phyloP scores from a whole-genome alignment of 2,797 vertebrate species.

The Sebastes itinus region DNA sequence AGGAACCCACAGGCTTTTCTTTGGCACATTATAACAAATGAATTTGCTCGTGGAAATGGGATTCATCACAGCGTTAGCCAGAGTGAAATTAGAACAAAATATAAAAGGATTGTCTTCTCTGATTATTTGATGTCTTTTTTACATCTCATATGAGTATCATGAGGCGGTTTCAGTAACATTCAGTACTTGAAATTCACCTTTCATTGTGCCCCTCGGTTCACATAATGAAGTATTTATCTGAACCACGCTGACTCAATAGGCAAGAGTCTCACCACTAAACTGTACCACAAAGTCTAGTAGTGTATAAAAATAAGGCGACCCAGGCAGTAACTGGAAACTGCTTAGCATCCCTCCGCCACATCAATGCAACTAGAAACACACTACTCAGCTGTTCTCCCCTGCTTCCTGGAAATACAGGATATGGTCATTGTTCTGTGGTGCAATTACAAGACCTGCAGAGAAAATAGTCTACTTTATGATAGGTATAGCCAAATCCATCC shows the following conservation, averaged over 20 bases:
- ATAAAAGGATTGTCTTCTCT: neutral
- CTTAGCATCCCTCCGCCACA: slow-evolving; percentile 69
- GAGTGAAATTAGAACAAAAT: slow-evolving; percentile 17
- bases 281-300: slow-evolving; percentile 65
- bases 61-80: slow-evolving; percentile 30
- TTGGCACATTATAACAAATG: slow-evolving; percentile 53
- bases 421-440: slow-evolving; percentile 69
- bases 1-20: slow-evolving; percentile 59
- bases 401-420: slow-evolving; percentile 72
- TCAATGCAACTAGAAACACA: slow-evolving; percentile 70
- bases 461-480: slow-evolving; percentile 51
- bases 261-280: slow-evolving; percentile 62
- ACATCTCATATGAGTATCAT: neutral
- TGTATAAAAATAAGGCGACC: slow-evolving; percentile 69
- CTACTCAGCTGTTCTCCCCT: slow-evolving; percentile 68
- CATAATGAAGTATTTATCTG: slow-evolving; percentile 82
- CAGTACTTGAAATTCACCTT: slow-evolving; percentile 48
- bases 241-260: slow-evolving; percentile 77
- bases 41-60: slow-evolving; percentile 37
- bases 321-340: slow-evolving; percentile 70
- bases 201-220: slow-evolving; percentile 62
- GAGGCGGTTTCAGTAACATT: neutral
- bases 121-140: slow-evolving; percentile 1
- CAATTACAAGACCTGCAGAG: slow-evolving; percentile 61
- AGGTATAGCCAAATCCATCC: slow-evolving; percentile 50